A percentile compares a stretch with the other conserved stretches of the same genome.
Conservation (phyloP, 2,888 invertebrate genomes). For the Leucozona laternaria region DNA sequence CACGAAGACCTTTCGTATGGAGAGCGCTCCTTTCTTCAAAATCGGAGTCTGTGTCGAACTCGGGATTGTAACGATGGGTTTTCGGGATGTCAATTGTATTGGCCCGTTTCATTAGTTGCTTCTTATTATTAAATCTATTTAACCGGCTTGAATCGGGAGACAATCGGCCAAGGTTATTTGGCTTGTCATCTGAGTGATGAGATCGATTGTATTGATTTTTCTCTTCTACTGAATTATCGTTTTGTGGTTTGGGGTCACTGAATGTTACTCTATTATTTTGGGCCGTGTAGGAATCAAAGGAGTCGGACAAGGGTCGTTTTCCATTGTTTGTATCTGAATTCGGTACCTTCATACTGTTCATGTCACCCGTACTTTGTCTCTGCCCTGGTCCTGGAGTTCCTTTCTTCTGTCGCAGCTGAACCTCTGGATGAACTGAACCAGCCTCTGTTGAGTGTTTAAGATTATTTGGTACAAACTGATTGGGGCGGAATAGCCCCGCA, state of each 20-base stretch:
- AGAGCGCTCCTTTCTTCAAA: constrained; percentile 80
- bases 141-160: constrained; percentile 81
- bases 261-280: constrained; percentile 75
- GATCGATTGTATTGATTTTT: constrained; percentile 72
- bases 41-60: constrained; percentile 84
- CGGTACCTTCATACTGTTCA: constrained; percentile 44
- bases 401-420: constrained; percentile 76
- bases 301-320: constrained; percentile 77
- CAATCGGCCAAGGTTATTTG: constrained; percentile 38
- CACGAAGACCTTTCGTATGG: constrained; percentile 84
- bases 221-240: constrained; percentile 47
- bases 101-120: constrained; percentile 92
- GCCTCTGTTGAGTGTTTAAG: constrained; percentile 74
- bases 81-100: constrained; percentile 95
- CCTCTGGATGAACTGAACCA: constrained; percentile 42
- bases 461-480: constrained; percentile 81
- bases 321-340: constrained; percentile 30
- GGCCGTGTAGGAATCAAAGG: constrained; percentile 77
- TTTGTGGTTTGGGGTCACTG: constrained; percentile 27
- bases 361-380: constrained; percentile 76
- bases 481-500: constrained; percentile 80
- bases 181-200: constrained; percentile 50
- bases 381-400: constrained; percentile 62
- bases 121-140: constrained; percentile 85
- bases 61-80: constrained; percentile 84